A percentile compares a stretch with the other conserved stretches of the same genome.
phyloP scores from a whole-genome alignment of 2,797 vertebrate species.

The Odontamblyopus rebecca region DNA sequence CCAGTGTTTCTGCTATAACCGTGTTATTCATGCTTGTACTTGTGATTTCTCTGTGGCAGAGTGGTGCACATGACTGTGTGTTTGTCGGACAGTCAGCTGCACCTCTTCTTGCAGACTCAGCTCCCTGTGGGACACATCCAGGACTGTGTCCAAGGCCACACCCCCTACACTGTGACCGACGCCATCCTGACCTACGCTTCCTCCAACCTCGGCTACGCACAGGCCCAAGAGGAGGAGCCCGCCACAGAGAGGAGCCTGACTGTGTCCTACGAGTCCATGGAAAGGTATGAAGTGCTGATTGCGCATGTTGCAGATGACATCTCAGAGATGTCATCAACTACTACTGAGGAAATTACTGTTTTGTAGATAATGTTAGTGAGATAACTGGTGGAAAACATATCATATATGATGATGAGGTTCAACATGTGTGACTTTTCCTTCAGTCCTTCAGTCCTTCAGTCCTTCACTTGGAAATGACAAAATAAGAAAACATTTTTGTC shows the following conservation, averaged over 20 bases:
- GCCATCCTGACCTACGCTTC: constrained; percentile 92
- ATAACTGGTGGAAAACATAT: background rate
- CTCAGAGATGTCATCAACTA: background rate
- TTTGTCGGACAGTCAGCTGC: constrained; percentile 96
- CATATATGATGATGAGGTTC: too few relatives aligned
- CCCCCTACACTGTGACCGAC: constrained; percentile 84
- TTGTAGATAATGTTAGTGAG: background rate
- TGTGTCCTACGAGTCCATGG: constrained; percentile 79
- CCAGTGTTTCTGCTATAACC: background rate
- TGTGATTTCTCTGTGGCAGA: constrained; percentile 59
- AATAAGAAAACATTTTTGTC: background rate
- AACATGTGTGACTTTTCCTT: background rate
- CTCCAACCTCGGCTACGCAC: constrained; percentile 86
- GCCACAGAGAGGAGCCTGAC: constrained; percentile 62
- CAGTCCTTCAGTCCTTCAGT: background rate
- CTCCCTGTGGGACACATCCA: constrained; percentile 88
- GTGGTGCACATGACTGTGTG: constrained; percentile 91
- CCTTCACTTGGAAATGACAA: background rate
- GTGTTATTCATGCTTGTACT: background rate
- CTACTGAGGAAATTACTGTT: background rate
- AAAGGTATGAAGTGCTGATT: constrained; percentile 61
- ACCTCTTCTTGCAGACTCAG: constrained; percentile 97
- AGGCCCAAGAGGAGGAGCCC: constrained; percentile 79
- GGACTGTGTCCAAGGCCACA: constrained; percentile 90
- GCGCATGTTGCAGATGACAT: background rate